Evolutionary conservation across 2,797 vertebrate species (phyloP).

Genomic region (Molossus alvarezi): DNA sequence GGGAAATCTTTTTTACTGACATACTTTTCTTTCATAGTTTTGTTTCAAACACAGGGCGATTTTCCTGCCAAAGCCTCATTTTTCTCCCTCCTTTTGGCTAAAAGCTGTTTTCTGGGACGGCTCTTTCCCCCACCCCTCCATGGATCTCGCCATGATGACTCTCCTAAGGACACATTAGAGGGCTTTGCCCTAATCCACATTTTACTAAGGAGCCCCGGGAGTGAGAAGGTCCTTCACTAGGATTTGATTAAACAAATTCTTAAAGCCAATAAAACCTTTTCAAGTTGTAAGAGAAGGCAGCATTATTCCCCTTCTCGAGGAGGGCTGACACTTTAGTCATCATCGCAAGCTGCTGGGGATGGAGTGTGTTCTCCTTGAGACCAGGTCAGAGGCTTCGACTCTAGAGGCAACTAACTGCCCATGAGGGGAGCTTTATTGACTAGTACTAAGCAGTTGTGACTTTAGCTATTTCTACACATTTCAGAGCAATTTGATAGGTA

Average conservation of each 20-base stretch:
- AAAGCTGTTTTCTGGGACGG: slow-evolving; percentile 54
- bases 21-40: slow-evolving; percentile 83
- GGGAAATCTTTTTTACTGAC: slow-evolving; percentile 86
- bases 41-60: slow-evolving; percentile 68
- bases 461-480: not conserved
- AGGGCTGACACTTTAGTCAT: not conserved
- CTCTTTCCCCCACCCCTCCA: not conserved
- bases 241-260: slow-evolving; percentile 78
- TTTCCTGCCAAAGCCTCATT: slow-evolving; percentile 84
- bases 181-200: slow-evolving; percentile 75
- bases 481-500: slow-evolving; percentile 9
- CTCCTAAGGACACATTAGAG: slow-evolving; percentile 67
- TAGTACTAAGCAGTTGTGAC: not conserved
- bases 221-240: slow-evolving; percentile 50
- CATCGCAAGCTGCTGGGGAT: not conserved
- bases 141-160: slow-evolving; percentile 50
- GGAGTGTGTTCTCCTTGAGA: not conserved
- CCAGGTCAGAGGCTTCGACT: slow-evolving; percentile 9
- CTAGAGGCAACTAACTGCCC: not conserved
- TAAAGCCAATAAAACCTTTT: slow-evolving; percentile 60
- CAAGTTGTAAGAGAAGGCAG: slow-evolving; percentile 22
- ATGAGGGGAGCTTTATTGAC: not conserved
- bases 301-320: not conserved
- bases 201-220: slow-evolving; percentile 73
- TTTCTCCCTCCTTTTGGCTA: slow-evolving; percentile 79